A percentile compares a stretch with the other conserved stretches of the same genome.
Conservation (phyloP, 2,797 vertebrate species). For the Falco rusticolus region DNA sequence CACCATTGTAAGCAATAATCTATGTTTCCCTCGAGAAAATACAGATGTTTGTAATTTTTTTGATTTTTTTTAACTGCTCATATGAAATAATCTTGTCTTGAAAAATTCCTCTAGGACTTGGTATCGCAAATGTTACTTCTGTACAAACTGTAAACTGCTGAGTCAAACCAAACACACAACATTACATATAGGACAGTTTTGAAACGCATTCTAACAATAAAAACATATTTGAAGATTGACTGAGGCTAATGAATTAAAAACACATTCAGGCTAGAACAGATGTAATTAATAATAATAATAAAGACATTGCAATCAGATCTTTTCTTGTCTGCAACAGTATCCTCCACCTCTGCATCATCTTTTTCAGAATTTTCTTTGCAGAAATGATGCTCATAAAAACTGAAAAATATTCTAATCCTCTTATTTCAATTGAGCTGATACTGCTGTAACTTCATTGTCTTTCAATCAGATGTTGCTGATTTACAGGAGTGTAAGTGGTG, state of each 20-base stretch:
- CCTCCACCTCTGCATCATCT: not conserved
- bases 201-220: constrained; percentile 37
- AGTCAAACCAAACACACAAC: constrained; percentile 38
- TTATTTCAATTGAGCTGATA: constrained; percentile 15
- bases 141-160: constrained; percentile 49
- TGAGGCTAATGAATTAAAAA: not conserved
- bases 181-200: not conserved
- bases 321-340: not conserved
- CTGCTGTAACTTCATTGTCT: not conserved
- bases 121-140: constrained; percentile 60
- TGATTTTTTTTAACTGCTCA: not conserved
- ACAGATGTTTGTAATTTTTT: constrained; percentile 71
- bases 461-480: constrained; percentile 56
- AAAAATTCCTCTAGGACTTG: constrained; percentile 42
- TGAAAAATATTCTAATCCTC: not conserved
- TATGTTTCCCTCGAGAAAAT: constrained; percentile 52
- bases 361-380: constrained; percentile 8
- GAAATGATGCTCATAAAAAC: not conserved
- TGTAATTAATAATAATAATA: not conserved
- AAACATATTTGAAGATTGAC: not conserved
- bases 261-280: not conserved
- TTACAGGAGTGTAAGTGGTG: constrained; percentile 34
- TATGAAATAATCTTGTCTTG: constrained; percentile 48
- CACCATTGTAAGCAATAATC: constrained; percentile 48
- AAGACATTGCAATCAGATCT: not conserved